Conservation (phyloP, 1,140 invertebrate species). For the Magallana angulata region DNA sequence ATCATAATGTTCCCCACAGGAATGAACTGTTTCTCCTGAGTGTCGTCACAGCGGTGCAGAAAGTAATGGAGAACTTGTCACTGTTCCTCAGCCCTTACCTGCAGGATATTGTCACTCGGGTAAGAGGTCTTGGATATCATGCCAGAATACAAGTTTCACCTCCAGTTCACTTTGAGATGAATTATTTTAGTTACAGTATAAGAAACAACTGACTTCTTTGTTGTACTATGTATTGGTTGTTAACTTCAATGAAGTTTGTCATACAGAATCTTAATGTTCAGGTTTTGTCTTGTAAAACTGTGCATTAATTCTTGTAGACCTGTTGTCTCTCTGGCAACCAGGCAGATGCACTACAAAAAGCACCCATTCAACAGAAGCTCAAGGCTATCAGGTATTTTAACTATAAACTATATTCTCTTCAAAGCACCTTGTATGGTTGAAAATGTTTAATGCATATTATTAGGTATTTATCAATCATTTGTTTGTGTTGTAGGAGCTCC, state of each 20-base stretch:
- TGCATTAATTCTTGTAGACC: slow-evolving; percentile 51
- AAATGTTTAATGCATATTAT: too few relatives aligned
- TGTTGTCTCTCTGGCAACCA: slow-evolving; percentile 58
- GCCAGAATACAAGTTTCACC: too few relatives aligned
- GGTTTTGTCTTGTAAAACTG: too few relatives aligned
- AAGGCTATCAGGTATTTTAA: slow-evolving; percentile 62
- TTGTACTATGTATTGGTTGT: too few relatives aligned
- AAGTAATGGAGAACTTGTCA: slow-evolving; percentile 89
- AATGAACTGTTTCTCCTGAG: slow-evolving; percentile 82
- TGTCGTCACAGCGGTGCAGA: slow-evolving; percentile 87
- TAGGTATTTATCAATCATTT: slow-evolving; percentile 67
- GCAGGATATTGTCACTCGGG: slow-evolving; percentile 84
- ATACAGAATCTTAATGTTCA: too few relatives aligned
- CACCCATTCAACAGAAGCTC: slow-evolving; percentile 61
- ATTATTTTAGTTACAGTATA: too few relatives aligned
- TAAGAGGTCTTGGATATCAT: slow-evolving; percentile 50
- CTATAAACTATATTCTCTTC: too few relatives aligned
- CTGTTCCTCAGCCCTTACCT: slow-evolving; percentile 92
- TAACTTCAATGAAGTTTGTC: too few relatives aligned
- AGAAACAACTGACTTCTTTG: too few relatives aligned
- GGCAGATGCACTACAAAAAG: slow-evolving; percentile 59
- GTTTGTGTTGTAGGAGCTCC: slow-evolving; percentile 81
- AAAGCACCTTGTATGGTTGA: background rate
- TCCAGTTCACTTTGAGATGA: too few relatives aligned
- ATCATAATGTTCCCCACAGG: slow-evolving; percentile 58